Percentiles rank a stretch among this genome's conserved stretches.
Conservation (phyloP, 2,113 vertebrate species). For the Mandrillus leucophaeus region DNA sequence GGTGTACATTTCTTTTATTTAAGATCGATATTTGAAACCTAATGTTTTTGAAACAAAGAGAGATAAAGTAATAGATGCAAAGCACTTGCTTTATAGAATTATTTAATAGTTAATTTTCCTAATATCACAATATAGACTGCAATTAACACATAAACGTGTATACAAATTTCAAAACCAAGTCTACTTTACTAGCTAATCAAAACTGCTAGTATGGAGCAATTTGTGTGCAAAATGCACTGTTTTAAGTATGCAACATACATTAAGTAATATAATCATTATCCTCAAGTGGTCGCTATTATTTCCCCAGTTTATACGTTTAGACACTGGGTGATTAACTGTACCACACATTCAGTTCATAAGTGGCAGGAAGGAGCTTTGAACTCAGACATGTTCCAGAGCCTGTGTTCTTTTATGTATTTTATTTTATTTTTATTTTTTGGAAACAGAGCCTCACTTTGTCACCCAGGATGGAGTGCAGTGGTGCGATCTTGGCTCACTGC, state of each 20-base stretch:
- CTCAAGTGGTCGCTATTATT: not conserved
- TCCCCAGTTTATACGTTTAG: not conserved
- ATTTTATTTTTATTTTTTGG: too few species aligned
- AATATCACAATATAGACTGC: not conserved
- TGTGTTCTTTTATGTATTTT: not conserved
- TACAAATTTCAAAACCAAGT: not conserved
- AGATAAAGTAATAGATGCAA: not conserved
- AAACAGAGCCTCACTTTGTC: too few species aligned
- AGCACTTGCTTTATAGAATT: not conserved
- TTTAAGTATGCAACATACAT: not conserved
- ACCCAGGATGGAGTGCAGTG: too few species aligned
- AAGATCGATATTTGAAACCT: not conserved
- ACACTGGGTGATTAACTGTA: not conserved
- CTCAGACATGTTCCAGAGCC: not conserved
- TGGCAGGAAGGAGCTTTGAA: not conserved
- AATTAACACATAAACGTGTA: not conserved
- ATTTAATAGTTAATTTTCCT: not conserved
- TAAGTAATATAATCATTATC: not conserved
- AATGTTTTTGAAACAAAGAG: not conserved
- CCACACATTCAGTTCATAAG: not conserved
- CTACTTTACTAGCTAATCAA: not conserved
- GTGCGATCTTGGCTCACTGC: too few species aligned
- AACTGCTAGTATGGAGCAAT: not conserved
- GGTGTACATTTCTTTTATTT: not conserved
- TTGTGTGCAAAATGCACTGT: not conserved